These are phyloP conservation scores for Diorhabda sublineata DNA, from an alignment of 1,140 invertebrate species.

Conservation along the genomic window DNA sequence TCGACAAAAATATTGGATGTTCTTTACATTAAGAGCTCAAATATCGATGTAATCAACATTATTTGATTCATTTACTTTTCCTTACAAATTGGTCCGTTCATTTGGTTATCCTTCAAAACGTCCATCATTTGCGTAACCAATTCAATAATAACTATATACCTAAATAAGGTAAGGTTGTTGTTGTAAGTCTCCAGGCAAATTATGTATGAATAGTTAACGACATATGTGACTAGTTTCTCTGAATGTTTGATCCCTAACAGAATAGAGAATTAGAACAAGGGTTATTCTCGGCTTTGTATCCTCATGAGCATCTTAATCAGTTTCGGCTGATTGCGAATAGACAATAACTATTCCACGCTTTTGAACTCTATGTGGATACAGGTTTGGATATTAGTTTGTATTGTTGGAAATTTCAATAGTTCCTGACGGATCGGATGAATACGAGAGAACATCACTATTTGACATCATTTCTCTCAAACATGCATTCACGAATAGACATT, in stretches of 20 bases:
- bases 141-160: neutral
- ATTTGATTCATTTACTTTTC: no score
- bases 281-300: constrained; percentile 2
- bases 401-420: constrained; percentile 1
- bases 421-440: neutral
- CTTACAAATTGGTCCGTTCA: neutral
- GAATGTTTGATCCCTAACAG: constrained; percentile 1
- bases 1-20: no score
- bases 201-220: neutral
- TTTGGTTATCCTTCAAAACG: neutral
- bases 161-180: neutral
- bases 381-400: constrained; percentile 1
- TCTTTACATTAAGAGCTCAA: no score
- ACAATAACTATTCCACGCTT: neutral
- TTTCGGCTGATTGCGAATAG: constrained; percentile 1
- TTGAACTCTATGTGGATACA: neutral
- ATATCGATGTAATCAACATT: no score
- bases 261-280: constrained; percentile 1
- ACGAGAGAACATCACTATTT: neutral
- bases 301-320: constrained; percentile 2
- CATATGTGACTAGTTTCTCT: neutral
- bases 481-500: neutral
- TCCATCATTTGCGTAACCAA: neutral
- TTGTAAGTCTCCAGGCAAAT: neutral
- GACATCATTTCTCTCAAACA: neutral